Base-by-base conservation (phyloP, 2,888 invertebrate genomes). In the Omphaloscelis lunosa region DNA sequence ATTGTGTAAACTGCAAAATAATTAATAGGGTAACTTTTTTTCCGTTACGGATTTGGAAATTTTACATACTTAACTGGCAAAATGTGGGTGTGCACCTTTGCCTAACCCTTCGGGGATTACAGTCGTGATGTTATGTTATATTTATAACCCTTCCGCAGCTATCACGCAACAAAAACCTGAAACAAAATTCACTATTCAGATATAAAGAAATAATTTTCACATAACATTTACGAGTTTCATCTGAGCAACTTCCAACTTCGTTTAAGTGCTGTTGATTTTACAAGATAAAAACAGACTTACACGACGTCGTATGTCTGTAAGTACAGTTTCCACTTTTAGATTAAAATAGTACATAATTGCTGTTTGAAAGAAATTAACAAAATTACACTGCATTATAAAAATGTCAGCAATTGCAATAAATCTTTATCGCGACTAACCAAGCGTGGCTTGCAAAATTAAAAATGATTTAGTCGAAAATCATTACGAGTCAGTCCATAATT, bases 351-450 rank as follows among this genome's bases (percentile, higher is more conserved):
- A 56, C 39, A 39, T 86, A 72, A 75, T 80, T 80, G 70, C 39
- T 62, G 63, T 48, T 70, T 70, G 65, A 70, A 77, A 77, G 80
- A 56, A 74, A 72, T 77, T 84, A 27, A 83, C 53, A 77, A 74
- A 72, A 65, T 68, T 48, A 72, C 34, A 48, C 20, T 68, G 56
- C 56, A 82, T 62, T 59, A 56, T 45, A 74, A 74, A 79, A 79
- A 48, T 56, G 20, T 17, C 51, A 65, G n/a, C n/a, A 51, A 58
- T 51, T 65, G 15, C 41, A 20, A 59, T 53, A 12, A 59, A 77
- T 59, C 27, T 58, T n/a, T 11, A 65, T 34, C 12, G 23, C 45
- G n/a, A 48, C 77, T 29, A 59, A 27, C 20, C 41, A 6, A 41
- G 9, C 20, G 8, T n/a, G 11, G 7, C 17, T n/a, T 8, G 15